These are phyloP conservation scores for Gryon sp. DNA, from an alignment of 1,140 invertebrate genomes.

Conservation along the genomic window DNA sequence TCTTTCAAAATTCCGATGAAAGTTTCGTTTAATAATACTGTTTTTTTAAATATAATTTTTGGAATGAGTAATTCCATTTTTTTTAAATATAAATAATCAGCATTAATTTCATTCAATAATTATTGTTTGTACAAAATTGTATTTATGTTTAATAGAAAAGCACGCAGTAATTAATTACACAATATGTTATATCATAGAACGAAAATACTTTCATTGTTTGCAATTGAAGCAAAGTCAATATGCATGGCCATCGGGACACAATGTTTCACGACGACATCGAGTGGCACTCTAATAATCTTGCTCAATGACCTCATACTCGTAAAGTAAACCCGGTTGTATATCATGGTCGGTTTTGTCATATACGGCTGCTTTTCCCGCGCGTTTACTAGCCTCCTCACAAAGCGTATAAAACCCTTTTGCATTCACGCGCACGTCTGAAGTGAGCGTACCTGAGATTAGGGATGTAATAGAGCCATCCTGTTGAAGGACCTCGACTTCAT, in stretches of 20 bases:
- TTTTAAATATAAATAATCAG: too few relatives aligned
- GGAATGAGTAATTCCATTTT: too few relatives aligned
- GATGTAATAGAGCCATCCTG: slow-evolving; percentile 48
- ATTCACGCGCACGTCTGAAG: slow-evolving; percentile 48
- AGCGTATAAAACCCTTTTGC: slow-evolving; percentile 55
- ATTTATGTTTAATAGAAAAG: too few relatives aligned
- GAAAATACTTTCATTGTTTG: not conserved
- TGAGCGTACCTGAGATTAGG: slow-evolving; percentile 60
- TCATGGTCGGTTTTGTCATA: slow-evolving; percentile 46
- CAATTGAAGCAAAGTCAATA: slow-evolving; percentile 14
- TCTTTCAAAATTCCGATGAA: too few relatives aligned
- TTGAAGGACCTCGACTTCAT: slow-evolving; percentile 50
- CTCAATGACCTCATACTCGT: slow-evolving; percentile 59
- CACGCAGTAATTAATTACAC: slow-evolving; percentile 24
- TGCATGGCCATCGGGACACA: not conserved
- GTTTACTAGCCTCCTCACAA: slow-evolving; percentile 46
- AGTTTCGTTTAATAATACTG: too few relatives aligned
- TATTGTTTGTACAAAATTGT: too few relatives aligned
- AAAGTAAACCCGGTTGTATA: slow-evolving; percentile 47
- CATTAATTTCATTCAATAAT: too few relatives aligned
- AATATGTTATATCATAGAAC: not conserved
- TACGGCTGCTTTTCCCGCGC: slow-evolving; percentile 24
- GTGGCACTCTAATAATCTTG: slow-evolving; percentile 53
- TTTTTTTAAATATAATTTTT: too few relatives aligned
- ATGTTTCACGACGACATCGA: slow-evolving; percentile 29